Evolutionary conservation across 1,140 invertebrate genomes (phyloP).

Genomic region (Anastatus disparis): DNA sequence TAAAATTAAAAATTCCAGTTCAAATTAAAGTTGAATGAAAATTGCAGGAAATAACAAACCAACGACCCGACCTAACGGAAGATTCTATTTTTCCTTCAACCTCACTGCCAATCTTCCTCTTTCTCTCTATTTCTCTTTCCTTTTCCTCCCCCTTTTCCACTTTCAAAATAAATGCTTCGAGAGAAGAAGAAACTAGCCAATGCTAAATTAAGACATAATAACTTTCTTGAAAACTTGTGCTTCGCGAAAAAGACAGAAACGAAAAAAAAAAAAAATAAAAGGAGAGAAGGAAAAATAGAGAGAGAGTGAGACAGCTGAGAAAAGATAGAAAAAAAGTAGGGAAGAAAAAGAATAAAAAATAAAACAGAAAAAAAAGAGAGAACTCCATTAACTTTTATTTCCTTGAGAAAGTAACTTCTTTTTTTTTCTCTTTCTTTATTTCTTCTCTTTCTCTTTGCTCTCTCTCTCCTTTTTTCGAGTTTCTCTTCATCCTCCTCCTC

Average conservation of each 20-base stretch:
- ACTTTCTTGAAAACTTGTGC: conserved; percentile 55
- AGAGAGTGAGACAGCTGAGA: conserved; percentile 23
- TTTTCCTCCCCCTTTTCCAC: background rate
- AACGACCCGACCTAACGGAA: background rate
- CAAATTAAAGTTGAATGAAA: conserved; percentile 25
- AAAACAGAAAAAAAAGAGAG: conserved; percentile 41
- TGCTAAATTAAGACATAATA: conserved; percentile 62
- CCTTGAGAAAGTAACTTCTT: conserved; percentile 61
- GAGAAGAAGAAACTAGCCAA: conserved; percentile 55
- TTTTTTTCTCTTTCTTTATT: conserved; percentile 31
- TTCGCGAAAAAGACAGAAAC: conserved; percentile 12
- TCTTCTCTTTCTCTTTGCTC: conserved; percentile 19
- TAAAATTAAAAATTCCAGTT: conserved; percentile 25
- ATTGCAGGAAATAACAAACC: conserved; percentile 25
- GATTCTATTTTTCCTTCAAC: conserved; percentile 14
- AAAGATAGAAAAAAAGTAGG: conserved; percentile 8
- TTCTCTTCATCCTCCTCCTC: background rate
- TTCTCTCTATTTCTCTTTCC: background rate
- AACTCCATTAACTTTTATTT: conserved; percentile 66
- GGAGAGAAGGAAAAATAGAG: conserved; percentile 12
- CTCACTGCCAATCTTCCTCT: conserved; percentile 16
- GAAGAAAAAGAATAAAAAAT: conserved; percentile 18
- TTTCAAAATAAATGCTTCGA: conserved; percentile 41
- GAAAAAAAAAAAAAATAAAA: conserved; percentile 37
- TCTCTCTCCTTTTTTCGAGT: conserved; percentile 17